phyloP scores from a whole-genome alignment of 2,888 invertebrate genomes.

The Noctua janthina region DNA sequence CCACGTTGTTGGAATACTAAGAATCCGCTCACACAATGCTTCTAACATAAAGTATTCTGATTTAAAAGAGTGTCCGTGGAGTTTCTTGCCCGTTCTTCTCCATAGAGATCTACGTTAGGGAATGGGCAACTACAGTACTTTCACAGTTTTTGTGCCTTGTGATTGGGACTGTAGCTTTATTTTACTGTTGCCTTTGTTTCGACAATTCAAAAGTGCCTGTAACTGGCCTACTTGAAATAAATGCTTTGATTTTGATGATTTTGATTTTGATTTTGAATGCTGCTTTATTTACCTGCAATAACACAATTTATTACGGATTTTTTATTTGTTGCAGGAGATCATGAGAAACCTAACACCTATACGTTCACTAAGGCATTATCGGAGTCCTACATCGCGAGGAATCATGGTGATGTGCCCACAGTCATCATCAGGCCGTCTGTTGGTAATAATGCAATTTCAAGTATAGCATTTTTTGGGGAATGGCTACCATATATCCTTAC shows the following conservation, averaged over 20 bases:
- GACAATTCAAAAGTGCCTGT: too few species aligned
- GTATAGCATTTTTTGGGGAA: neutral
- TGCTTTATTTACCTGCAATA: neutral
- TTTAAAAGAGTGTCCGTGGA: too few species aligned
- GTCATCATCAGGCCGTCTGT: constrained; percentile 73
- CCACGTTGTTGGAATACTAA: neutral
- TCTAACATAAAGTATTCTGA: neutral
- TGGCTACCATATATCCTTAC: neutral
- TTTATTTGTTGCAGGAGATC: constrained; percentile 63
- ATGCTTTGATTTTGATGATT: too few species aligned
- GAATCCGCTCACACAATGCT: neutral
- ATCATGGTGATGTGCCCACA: constrained; percentile 68
- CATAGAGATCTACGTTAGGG: too few species aligned
- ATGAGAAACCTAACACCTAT: constrained; percentile 72
- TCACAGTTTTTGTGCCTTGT: too few species aligned
- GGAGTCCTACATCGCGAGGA: constrained; percentile 67
- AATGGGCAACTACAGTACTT: too few species aligned
- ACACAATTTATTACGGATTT: neutral
- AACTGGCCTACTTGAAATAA: too few species aligned
- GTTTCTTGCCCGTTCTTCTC: too few species aligned
- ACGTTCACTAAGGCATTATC: constrained; percentile 73
- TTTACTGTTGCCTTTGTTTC: too few species aligned
- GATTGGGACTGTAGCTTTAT: too few species aligned
- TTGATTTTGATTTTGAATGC: too few species aligned
- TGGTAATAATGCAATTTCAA: constrained; percentile 59